phyloP scores from a whole-genome alignment of 2,113 vertebrate genomes.

The Callionymus lyra region DNA sequence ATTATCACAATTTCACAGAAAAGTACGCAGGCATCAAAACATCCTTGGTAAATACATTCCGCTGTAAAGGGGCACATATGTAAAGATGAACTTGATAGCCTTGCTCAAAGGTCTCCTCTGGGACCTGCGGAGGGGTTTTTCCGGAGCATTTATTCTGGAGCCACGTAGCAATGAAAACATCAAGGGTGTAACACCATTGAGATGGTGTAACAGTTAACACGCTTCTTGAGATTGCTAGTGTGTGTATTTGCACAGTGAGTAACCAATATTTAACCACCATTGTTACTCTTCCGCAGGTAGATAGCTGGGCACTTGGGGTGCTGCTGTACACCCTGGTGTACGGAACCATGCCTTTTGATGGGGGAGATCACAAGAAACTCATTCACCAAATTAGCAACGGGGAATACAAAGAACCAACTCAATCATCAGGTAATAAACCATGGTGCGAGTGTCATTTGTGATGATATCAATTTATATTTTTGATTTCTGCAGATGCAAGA shows the following conservation, averaged over 20 bases:
- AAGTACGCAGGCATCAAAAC: not conserved
- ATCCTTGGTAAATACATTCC: conserved; percentile 5
- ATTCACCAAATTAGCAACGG: conserved; percentile 98
- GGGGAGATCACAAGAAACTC: conserved; percentile 95
- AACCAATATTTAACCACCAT: not conserved
- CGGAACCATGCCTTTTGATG: conserved; percentile 97
- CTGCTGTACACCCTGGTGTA: conserved; percentile 96
- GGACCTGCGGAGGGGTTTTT: conserved; percentile 20
- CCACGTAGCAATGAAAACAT: conserved; percentile 20
- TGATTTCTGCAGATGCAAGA: conserved; percentile 75
- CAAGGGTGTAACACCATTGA: conserved; percentile 1
- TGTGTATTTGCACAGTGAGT: too few relatives aligned
- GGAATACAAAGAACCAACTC: conserved; percentile 94
- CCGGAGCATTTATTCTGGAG: conserved; percentile 18
- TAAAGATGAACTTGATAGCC: not conserved
- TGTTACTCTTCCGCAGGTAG: conserved; percentile 70
- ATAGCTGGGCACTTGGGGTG: conserved; percentile 97
- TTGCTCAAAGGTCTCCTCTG: conserved; percentile 8
- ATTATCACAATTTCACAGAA: conserved; percentile 11
- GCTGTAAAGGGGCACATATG: too few relatives aligned
- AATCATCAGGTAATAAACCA: conserved; percentile 83
- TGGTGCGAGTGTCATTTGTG: not conserved
- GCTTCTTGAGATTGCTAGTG: not conserved
- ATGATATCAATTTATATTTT: not conserved
- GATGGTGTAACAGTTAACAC: conserved; percentile 7